Evolutionary conservation across 1,140 invertebrate species (phyloP).

Genomic region (Drosophila azteca): DNA sequence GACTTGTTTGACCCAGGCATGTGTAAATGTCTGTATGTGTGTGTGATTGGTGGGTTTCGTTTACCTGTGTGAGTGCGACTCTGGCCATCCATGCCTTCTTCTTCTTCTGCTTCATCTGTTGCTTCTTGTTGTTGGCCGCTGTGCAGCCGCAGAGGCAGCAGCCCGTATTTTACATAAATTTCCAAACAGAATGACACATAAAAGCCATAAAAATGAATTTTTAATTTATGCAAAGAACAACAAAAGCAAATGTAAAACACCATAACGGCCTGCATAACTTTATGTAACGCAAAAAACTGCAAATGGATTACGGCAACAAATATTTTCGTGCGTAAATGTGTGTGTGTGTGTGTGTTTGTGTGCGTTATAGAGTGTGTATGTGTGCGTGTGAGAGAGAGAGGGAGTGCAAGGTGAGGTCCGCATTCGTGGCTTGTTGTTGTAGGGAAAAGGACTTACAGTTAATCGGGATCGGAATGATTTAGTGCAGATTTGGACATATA

Average conservation of each 20-base stretch:
- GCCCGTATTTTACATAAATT: conserved; percentile 64
- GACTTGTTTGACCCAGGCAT: conserved; percentile 70
- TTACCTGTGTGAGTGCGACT: conserved; percentile 36
- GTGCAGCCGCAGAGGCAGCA: conserved; percentile 17
- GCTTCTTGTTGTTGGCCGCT: conserved; percentile 42
- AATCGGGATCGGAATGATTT: no score
- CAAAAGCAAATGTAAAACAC: conserved; percentile 32
- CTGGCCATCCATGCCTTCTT: conserved; percentile 27
- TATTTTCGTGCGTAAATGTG: conserved; percentile 26
- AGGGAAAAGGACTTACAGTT: no score
- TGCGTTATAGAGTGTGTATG: background rate
- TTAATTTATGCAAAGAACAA: conserved; percentile 52
- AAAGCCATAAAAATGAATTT: conserved; percentile 52
- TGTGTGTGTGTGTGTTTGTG: conserved; percentile 12
- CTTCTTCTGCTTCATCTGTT: conserved; percentile 38
- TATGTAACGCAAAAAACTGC: conserved; percentile 45
- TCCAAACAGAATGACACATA: conserved; percentile 59
- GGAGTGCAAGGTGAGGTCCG: no score
- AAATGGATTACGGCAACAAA: conserved; percentile 27
- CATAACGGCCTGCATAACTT: conserved; percentile 46
- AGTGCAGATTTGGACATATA: no score
- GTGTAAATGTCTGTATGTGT: conserved; percentile 22
- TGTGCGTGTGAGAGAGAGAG: no score
- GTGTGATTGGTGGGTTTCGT: conserved; percentile 9
- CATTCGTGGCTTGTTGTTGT: no score